Conservation (phyloP, 1,140 invertebrate species). For the Nasonia giraulti region DNA sequence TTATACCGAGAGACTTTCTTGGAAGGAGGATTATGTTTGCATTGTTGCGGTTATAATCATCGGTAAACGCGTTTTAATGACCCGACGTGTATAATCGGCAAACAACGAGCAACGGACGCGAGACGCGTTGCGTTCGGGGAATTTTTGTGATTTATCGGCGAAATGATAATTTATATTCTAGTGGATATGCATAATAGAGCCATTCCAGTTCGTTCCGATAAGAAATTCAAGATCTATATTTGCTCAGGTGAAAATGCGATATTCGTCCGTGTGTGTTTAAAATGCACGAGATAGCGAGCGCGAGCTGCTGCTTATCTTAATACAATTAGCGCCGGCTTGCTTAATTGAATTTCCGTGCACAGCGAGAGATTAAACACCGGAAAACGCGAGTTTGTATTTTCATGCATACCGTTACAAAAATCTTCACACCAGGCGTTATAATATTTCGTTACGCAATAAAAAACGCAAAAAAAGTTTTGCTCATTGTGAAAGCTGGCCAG, state of each 20-base stretch:
- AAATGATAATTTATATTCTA: no score
- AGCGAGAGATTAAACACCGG: not conserved
- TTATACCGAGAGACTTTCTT: not conserved
- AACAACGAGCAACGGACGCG: not conserved
- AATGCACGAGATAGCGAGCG: no score
- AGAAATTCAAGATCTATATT: not conserved
- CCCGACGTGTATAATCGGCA: not conserved
- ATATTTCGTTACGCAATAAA: not conserved
- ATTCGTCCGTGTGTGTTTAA: no score
- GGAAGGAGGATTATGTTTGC: not conserved
- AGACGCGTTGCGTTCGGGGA: not conserved
- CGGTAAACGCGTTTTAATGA: not conserved
- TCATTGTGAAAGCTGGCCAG: not conserved
- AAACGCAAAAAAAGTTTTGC: not conserved
- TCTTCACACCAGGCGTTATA: no score
- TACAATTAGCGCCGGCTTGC: not conserved
- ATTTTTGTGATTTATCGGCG: not conserved
- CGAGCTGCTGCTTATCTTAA: slow-evolving; percentile 7
- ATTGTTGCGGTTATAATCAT: not conserved
- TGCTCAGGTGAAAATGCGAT: no score
- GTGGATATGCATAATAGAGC: not conserved
- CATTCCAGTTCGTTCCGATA: not conserved
- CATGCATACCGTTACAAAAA: no score
- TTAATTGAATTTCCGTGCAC: slow-evolving; percentile 9
- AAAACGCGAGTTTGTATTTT: not conserved